A percentile compares a stretch with the other conserved stretches of the same genome.
These are phyloP conservation scores for Toxotes chatareus DNA, from an alignment of 2,113 vertebrate species.

Conservation along the genomic window DNA sequence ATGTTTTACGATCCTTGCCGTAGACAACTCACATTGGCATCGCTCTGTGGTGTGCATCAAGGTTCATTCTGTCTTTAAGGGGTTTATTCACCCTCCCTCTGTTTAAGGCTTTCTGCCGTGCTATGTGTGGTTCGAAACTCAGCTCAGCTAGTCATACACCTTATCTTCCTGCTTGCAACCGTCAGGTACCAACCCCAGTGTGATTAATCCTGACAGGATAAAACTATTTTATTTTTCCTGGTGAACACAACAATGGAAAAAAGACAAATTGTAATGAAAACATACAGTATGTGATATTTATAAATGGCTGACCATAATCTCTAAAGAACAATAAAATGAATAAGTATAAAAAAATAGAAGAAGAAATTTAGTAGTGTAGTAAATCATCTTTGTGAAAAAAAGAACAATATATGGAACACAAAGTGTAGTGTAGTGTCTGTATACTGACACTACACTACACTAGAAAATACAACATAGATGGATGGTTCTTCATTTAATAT, in stretches of 20 bases:
- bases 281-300: not conserved
- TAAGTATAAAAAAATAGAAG: conserved; percentile 3
- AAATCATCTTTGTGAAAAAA: conserved; percentile 20
- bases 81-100: conserved; percentile 43
- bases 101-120: conserved; percentile 12
- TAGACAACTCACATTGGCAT: conserved; percentile 42
- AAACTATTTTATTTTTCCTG: conserved; percentile 44
- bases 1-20: conserved; percentile 65
- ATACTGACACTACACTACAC: too few relatives aligned
- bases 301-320: conserved; percentile 4
- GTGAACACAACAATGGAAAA: conserved; percentile 14
- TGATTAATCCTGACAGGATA: conserved; percentile 47
- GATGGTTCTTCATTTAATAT: not conserved
- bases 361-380: not conserved
- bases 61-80: conserved; percentile 15
- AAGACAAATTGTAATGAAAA: conserved; percentile 29
- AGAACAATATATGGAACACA: not conserved
- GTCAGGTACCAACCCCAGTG: conserved; percentile 34
- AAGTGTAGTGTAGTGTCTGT: too few relatives aligned
- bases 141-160: conserved; percentile 18
- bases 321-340: not conserved
- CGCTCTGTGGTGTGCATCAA: conserved; percentile 14
- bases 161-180: conserved; percentile 42
- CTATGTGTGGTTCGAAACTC: conserved; percentile 11
- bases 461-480: not conserved